phyloP scores from a whole-genome alignment of 2,113 vertebrate genomes.

The Oxygymnocypris stewartii region DNA sequence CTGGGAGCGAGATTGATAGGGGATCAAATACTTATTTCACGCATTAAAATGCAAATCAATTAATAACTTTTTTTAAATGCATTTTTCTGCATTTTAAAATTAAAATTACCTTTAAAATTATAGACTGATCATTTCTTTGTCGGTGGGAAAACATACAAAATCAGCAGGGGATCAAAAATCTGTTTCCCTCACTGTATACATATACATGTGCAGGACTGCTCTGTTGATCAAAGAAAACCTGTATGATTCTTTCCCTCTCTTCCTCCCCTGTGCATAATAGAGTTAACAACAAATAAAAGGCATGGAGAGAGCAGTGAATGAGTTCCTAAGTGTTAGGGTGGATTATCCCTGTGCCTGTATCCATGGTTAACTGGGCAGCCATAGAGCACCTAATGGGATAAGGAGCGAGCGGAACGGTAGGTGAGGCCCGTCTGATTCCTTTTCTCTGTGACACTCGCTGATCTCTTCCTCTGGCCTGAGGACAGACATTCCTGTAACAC shows the following conservation, averaged over 20 bases:
- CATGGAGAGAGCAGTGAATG: conserved; percentile 46
- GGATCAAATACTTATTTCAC: too few species aligned
- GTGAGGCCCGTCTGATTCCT: conserved; percentile 17
- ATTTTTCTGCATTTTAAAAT: too few species aligned
- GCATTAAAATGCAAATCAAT: too few species aligned
- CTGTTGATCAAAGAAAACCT: neutral
- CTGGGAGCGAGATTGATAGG: too few species aligned
- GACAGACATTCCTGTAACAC: neutral
- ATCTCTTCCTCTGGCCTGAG: conserved; percentile 21
- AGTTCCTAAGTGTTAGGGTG: conserved; percentile 44
- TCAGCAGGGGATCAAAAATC: too few species aligned
- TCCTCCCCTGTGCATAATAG: conserved; percentile 47
- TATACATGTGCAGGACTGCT: too few species aligned
- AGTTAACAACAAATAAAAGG: conserved; percentile 55
- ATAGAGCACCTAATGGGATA: conserved; percentile 56
- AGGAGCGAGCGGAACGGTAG: conserved; percentile 37
- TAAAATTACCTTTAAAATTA: too few species aligned
- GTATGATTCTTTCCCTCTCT: neutral
- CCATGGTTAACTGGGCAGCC: conserved; percentile 53
- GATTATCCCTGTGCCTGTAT: conserved; percentile 54
- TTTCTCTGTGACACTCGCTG: neutral
- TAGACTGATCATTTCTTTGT: too few species aligned
- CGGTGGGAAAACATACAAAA: too few species aligned
- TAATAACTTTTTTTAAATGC: too few species aligned
- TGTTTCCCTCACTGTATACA: too few species aligned